phyloP scores from a whole-genome alignment of 2,113 vertebrate species.

The Origma solitaria region DNA sequence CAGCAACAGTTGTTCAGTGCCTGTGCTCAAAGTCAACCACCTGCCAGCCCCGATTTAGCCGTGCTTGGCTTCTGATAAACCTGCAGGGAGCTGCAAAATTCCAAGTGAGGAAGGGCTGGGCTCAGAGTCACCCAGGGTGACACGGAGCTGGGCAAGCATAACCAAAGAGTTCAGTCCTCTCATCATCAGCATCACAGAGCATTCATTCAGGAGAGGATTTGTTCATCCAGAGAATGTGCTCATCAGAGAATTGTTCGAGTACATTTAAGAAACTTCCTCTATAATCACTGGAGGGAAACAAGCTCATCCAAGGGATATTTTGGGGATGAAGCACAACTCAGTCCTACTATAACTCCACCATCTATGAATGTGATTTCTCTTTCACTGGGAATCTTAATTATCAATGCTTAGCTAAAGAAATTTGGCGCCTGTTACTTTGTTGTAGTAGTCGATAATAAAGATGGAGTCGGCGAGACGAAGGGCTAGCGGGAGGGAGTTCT shows the following conservation, averaged over 20 bases:
- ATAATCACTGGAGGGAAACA: background rate
- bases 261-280: background rate
- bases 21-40: background rate
- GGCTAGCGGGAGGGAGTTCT: no score
- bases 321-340: background rate
- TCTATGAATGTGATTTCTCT: background rate
- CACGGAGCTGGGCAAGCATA: background rate
- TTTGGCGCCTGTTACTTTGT: background rate
- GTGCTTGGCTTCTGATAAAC: background rate
- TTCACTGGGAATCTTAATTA: background rate
- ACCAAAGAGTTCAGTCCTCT: background rate
- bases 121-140: conserved; percentile 17
- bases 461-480: no score
- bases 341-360: background rate
- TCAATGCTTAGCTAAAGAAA: rapidly evolving
- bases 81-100: conserved; percentile 14
- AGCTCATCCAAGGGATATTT: background rate
- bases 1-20: background rate
- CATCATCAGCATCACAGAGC: background rate
- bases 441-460: no score
- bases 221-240: background rate
- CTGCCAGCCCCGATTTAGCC: background rate
- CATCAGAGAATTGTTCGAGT: background rate
- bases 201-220: background rate
- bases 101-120: background rate